Base-by-base conservation (phyloP, 2,888 invertebrate genomes). In the Neoascia interrupta region DNA sequence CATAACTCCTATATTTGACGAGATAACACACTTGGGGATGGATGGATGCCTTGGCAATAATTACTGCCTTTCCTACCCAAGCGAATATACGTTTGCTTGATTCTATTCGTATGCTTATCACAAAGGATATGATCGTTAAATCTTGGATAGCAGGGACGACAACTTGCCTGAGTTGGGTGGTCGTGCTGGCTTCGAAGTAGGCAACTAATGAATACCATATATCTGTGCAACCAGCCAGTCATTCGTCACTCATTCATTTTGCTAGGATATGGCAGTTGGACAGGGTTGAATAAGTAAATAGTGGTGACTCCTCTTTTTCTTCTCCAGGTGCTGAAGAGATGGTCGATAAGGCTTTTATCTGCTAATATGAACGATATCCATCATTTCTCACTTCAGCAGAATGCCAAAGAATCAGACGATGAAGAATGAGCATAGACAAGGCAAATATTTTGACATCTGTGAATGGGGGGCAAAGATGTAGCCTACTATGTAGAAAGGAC, bases 101-200 rank as follows among this genome's bases (percentile, higher is more conserved):
- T 58, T 58, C 58, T 51, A 51, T 64, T 64, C 58, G 64, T 64
- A 58, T 58, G 51, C 64, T 73, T 73, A 73, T 73, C 64, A 64
- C 51, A 73, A 73, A 73, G 64, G 56, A 73, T n/a, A n/a, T 51
- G 41, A 73, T 73, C 63, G 56, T 64, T 58, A 64, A 72, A 64
- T 73, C 73, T 73, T 64, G 26, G 15, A 64, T n/a, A n/a, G n/a
- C n/a, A 73, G 63, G 63, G 41, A 43, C 23, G 31, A 3, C n/a
- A n/a, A n/a, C n/a, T n/a, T n/a, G n/a, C n/a, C n/a, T n/a, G n/a
- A n/a, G 36, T 49, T 23, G 34, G 10, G 18, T 26, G 13, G 28
- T 26, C 3, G 8, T 21, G 61, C 16, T 39, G 37, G 26, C 61
- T 28, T 23, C 37, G n/a, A 31, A 15, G 31, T 26, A 11, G 28